A percentile compares a stretch with the other conserved stretches of the same genome.
These are phyloP conservation scores for Yponomeuta plumbellus DNA, from an alignment of 2,888 invertebrate species.

Conservation along the genomic window DNA sequence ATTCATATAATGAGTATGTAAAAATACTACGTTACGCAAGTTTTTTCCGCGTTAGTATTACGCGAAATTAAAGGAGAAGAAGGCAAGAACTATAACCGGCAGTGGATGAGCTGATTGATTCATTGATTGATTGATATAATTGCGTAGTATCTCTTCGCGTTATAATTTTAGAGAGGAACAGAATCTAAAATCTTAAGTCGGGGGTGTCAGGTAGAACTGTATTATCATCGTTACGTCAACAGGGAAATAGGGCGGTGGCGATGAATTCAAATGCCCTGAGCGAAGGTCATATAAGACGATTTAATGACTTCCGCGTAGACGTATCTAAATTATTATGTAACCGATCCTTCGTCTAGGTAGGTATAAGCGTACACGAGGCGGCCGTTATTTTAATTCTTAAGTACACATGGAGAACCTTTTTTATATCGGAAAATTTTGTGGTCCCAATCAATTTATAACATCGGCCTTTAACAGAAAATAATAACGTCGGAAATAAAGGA, in stretches of 20 bases:
- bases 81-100: no score
- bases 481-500: no score
- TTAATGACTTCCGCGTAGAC: slow-evolving; percentile 19
- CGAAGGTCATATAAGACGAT: slow-evolving; percentile 18
- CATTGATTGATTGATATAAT: no score
- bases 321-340: slow-evolving; percentile 8
- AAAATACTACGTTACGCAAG: not conserved
- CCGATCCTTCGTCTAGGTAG: not conserved
- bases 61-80: not conserved
- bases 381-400: not conserved
- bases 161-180: no score
- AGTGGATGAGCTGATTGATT: no score
- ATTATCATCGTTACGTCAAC: slow-evolving; percentile 42
- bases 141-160: no score
- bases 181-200: not conserved
- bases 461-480: no score
- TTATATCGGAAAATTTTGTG: no score
- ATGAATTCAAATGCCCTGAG: slow-evolving; percentile 8
- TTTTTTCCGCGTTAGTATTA: not conserved
- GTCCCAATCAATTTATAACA: no score
- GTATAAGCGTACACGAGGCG: not conserved
- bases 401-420: no score
- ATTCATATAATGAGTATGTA: not conserved
- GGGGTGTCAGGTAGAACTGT: not conserved
- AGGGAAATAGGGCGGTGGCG: slow-evolving; percentile 58